These are phyloP conservation scores for Bucco capensis DNA, from an alignment of 2,113 vertebrate genomes.

Conservation along the genomic window DNA sequence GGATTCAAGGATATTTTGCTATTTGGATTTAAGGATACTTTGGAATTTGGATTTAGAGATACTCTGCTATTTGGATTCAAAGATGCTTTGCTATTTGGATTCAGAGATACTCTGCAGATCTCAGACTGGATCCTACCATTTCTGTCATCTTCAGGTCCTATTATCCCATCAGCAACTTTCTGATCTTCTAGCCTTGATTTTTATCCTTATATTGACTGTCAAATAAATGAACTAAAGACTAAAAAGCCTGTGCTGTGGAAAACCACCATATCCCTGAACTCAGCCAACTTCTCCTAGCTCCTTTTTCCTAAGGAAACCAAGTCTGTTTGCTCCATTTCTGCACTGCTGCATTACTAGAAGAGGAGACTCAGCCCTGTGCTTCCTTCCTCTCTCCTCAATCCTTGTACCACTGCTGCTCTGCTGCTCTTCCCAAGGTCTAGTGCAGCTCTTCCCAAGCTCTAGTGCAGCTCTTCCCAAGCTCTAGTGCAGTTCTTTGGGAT, in stretches of 20 bases:
- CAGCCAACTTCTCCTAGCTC: background rate
- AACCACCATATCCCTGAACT: background rate
- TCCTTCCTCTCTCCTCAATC: background rate
- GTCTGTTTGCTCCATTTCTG: too few species aligned
- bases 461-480: too few species aligned
- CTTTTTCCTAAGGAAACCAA: too few species aligned
- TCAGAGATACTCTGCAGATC: background rate
- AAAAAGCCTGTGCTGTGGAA: background rate
- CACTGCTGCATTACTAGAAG: too few species aligned
- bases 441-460: too few species aligned
- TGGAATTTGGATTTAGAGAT: too few species aligned
- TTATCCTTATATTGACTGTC: background rate
- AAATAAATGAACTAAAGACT: too few species aligned
- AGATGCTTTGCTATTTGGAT: too few species aligned
- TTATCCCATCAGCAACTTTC: background rate
- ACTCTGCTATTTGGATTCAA: too few species aligned
- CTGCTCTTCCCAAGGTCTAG: background rate
- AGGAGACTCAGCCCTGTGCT: background rate
- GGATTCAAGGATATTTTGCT: too few species aligned
- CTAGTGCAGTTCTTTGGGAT: too few species aligned
- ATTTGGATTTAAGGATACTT: too few species aligned
- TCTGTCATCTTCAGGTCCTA: background rate
- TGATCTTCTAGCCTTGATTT: background rate
- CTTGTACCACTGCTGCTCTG: rapidly evolving
- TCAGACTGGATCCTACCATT: background rate